Base-by-base conservation (phyloP, 2,113 vertebrate species). In the human region DNA sequence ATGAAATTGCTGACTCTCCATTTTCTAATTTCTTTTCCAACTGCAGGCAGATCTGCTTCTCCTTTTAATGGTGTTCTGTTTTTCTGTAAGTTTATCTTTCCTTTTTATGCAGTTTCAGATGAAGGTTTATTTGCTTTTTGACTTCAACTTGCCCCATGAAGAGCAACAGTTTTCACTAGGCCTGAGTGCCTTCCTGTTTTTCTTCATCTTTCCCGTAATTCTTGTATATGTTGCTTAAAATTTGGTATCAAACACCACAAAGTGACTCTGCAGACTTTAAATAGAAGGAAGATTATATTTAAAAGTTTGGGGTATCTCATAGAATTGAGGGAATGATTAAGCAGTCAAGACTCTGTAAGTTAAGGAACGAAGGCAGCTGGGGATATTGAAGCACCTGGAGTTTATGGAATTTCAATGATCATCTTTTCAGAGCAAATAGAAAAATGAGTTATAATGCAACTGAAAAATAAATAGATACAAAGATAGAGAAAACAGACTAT, bases 241-340 rank as follows among this genome's bases (percentile, higher is more conserved):
- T 86, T 89, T 94, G 13, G 6, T 72, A 45, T 80, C 40, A 93
- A 52, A 90, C 20, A 85, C 12, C 72, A 90, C 92, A 94, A 89
- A 38, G 25, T 35, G 25, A 48, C 40, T 95, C 40, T 5, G 22
- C 16, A 27, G n/a, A 57, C 59, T 64, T 64, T 87, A 83, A 45
- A 45, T 14, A 59, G 16, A 70, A 45, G 23, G 17, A 72, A 79
- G 20, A 70, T 2, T 70, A 43, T 76, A 72, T 25, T 76, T 18
- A 82, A 86, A 89, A 32, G 4, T 12, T 12, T 75, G 25, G 17
- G 2, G 23, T 59, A 35, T 61, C 27, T 92, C 50, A 50, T 3
- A 91, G 40, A 83, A 43, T 5, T 75, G 35, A 95, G 73, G 40
- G 20, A 61, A 72, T 18, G 43, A 13, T 18, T 68, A 7, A 90